phyloP scores from a whole-genome alignment of 1,140 invertebrate species.

The Mamestra configurata region DNA sequence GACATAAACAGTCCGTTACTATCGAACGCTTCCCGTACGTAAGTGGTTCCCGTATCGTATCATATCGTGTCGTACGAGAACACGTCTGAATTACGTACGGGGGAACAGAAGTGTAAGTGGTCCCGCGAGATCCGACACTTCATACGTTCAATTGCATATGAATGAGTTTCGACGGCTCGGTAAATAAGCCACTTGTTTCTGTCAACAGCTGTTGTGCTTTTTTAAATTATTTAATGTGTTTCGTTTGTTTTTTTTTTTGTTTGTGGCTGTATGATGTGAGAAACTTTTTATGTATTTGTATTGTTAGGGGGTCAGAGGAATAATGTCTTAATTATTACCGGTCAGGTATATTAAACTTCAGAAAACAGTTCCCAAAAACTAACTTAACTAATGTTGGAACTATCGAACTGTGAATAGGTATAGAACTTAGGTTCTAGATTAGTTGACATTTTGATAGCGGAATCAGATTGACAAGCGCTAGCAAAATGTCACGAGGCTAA shows the following conservation, averaged over 20 bases:
- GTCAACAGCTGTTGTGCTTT: conserved; percentile 7
- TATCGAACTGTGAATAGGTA: too few relatives aligned
- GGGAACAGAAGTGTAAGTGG: conserved; percentile 18
- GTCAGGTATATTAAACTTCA: too few relatives aligned
- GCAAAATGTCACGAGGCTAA: too few relatives aligned
- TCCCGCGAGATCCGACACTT: conserved; percentile 21
- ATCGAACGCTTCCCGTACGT: neutral
- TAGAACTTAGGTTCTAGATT: too few relatives aligned
- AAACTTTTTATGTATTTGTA: neutral
- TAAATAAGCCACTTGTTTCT: conserved; percentile 37
- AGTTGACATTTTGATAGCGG: too few relatives aligned
- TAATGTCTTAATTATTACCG: too few relatives aligned
- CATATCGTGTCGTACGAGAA: neutral
- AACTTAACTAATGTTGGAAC: too few relatives aligned
- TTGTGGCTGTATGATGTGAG: neutral
- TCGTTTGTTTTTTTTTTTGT: neutral
- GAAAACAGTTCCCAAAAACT: too few relatives aligned
- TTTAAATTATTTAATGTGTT: neutral
- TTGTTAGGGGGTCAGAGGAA: too few relatives aligned
- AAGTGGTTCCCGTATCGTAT: neutral
- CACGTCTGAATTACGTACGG: neutral
- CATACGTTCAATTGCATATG: conserved; percentile 34
- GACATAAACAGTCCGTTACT: conserved; percentile 17
- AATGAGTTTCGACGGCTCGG: conserved; percentile 29
- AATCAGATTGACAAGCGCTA: too few relatives aligned